Base-by-base conservation (phyloP, 2,113 vertebrate genomes). In the Lampris megalopsis region DNA sequence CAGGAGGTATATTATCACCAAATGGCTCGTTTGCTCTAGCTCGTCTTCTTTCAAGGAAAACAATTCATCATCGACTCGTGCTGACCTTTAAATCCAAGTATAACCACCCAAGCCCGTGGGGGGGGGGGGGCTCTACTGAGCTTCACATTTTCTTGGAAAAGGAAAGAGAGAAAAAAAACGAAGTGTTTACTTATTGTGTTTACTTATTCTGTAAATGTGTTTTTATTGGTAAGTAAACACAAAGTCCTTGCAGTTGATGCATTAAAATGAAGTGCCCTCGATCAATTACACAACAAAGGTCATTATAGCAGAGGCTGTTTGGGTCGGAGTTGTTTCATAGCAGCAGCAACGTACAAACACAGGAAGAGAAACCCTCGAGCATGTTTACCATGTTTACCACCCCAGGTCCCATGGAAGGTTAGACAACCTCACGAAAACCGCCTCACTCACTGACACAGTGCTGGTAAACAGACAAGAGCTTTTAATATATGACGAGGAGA, bases 141-240 rank as follows among this genome's bases (percentile, higher is more conserved):
- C 24, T 24, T 24, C 24, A 24, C 24, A 42, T 7, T 63, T 4
- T 61, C 40, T 71, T 9, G 36, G 11, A 9, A 41, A 63, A 58
- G 67, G 48, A 65, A 1, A 41, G 9, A 24, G 60, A 80, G 10
- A 62, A 75, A 56, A 76, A 82, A 73, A 84, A 67, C 40, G 53
- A 76, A 67, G 24, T 24, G 24, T 24, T 24, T 24, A 24, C 57
- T 5, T 13, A 64, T 59, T 56, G 62, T 63, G 35, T 56, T 86
- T 77, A 89, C 84, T 86, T 90, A 80, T 90, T 87, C 81, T 90
- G 86, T 82, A 92, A 93, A 94, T 93, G 86, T 70, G 91, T 86
- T 85, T 95, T 95, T 93, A 94, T 94, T 94, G 88, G 85, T 90
- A 90, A 92, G 83, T 93, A 86, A 92, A 94, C 91, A 92, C 84